Base-by-base conservation (phyloP, 2,113 vertebrate species). In the Motacilla alba region DNA sequence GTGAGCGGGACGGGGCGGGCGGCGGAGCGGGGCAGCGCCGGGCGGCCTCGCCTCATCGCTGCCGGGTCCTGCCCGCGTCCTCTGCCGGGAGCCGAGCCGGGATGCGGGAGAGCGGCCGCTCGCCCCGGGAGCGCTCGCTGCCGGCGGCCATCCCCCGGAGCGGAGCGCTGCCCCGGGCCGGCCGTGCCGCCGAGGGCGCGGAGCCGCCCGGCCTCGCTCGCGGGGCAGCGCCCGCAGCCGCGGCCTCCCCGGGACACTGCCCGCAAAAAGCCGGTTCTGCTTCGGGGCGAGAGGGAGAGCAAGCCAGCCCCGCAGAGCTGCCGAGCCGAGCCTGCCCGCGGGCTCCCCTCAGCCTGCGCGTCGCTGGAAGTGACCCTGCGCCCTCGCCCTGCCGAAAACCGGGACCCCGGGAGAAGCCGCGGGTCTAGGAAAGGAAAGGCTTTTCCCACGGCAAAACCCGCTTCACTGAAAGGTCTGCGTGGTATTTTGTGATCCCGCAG, bases 201-300 rank as follows among this genome's bases (percentile, higher is more conserved):
- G 44, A 1, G 5, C 4, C 49, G 47, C 35, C 31, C 0, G 55
- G 50, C 16, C 21, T 26, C 53, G 49, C 18, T 26, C 53, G 49
- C n/a, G 6, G 6, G 3, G 15, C 89, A 23, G 80, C 64, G 46
- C 49, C 90, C 72, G 58, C 63, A 4, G 16, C 89, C 7, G 56
- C 67, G 56, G 67, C n/a, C 30, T 53, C 49, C 11, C 30, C 8
- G 39, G 4, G 46, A 37, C 66, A 1, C 2, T 17, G 16, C 6
- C 59, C 0, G 10, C 6, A 39, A 7, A n/a, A 77, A 18, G 1
- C 5, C 56, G 0, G 0, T 5, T 46, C 46, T 26, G 0, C 8
- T 27, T 6, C 8, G 11, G 39, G 50, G 31, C 26, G 30, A 23
- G 11, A 1, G 68, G 47, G 52, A 35, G 62, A n/a, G 8, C 17